Conservation (phyloP, 23 tunicate species). For the Corella eumyota region DNA sequence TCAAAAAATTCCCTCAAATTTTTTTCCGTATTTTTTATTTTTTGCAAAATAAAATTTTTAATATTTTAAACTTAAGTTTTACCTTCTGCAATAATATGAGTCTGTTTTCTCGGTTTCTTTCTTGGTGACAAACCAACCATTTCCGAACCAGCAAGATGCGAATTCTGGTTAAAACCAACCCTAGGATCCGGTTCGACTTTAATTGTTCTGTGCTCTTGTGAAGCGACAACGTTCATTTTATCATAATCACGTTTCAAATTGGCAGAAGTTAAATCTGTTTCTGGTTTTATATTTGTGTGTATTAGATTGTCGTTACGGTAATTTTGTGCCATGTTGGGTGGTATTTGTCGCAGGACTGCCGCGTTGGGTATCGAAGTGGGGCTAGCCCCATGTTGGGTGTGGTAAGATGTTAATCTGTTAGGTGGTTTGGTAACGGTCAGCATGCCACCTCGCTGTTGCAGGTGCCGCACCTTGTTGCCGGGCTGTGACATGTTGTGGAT, state of each 20-base stretch:
- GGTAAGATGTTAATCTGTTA: not conserved
- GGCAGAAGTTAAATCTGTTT: conserved; percentile 3
- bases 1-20: not conserved
- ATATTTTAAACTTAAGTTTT: not conserved
- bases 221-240: conserved; percentile 9
- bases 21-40: too few species aligned
- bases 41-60: too few species aligned
- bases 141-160: too few species aligned
- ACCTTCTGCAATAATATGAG: conserved; percentile 83
- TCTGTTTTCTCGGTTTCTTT: conserved; percentile 86
- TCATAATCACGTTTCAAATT: conserved; percentile 47
- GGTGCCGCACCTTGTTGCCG: conserved; percentile 4
- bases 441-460: conserved; percentile 6
- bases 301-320: conserved; percentile 1
- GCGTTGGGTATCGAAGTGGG: conserved; percentile 4
- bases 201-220: not conserved
- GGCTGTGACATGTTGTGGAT: conserved; percentile 11
- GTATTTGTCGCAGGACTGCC: not conserved
- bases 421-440: conserved; percentile 8
- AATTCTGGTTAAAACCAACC: too few species aligned
- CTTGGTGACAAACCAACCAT: conserved; percentile 58
- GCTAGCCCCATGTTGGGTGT: conserved; percentile 2
- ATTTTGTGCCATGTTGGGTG: conserved; percentile 2
- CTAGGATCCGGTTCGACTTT: too few species aligned
- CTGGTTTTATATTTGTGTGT: conserved; percentile 7